Conservation (phyloP, 1,140 invertebrate species). For the Lasioglossum baleicum region DNA sequence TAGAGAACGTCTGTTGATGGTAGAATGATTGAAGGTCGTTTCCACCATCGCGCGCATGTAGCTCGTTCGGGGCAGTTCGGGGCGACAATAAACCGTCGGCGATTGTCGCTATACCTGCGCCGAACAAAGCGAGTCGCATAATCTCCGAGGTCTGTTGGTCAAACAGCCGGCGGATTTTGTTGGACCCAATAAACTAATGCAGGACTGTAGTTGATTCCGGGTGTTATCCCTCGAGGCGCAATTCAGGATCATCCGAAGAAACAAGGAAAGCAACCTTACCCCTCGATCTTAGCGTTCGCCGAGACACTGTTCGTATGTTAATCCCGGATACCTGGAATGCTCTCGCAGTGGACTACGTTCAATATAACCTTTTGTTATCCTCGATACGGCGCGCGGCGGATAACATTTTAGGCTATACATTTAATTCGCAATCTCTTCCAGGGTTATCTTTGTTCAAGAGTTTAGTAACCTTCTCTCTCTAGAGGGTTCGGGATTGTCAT, state of each 20-base stretch:
- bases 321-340: conserved; percentile 30
- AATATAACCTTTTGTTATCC: background rate
- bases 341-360: background rate
- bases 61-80: too few relatives aligned
- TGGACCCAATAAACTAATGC: background rate
- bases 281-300: background rate
- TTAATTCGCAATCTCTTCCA: background rate
- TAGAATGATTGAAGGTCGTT: too few relatives aligned
- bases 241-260: background rate
- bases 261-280: background rate
- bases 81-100: background rate
- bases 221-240: background rate
- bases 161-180: background rate
- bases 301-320: conserved; percentile 4
- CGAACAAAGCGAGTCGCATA: background rate
- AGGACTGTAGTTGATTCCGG: conserved; percentile 14
- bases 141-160: conserved; percentile 18
- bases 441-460: background rate
- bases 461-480: background rate
- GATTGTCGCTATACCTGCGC: conserved; percentile 15
- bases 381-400: too few relatives aligned
- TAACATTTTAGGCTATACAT: background rate
- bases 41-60: too few relatives aligned
- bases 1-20: too few relatives aligned
- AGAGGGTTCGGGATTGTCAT: too few relatives aligned